A percentile compares a stretch with the other conserved stretches of the same genome.
Conservation (phyloP, 2,888 invertebrate species). For the Nephrotoma appendiculata region DNA sequence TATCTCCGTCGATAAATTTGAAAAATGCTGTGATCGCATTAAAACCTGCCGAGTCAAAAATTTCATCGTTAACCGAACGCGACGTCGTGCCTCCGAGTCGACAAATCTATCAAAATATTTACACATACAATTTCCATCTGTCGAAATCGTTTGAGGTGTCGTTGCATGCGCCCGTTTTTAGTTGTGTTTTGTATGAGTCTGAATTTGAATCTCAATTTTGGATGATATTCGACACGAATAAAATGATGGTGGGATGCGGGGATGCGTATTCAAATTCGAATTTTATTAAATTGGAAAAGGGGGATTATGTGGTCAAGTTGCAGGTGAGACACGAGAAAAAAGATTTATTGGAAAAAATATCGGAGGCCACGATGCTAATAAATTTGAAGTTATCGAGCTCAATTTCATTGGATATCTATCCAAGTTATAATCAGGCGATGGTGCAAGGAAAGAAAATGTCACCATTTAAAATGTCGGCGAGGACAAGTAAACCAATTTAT, state of each 20-base stretch:
- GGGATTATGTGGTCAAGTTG: slow-evolving; percentile 77
- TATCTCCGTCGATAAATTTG: slow-evolving; percentile 57
- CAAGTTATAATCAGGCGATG: slow-evolving; percentile 28
- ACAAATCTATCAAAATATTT: slow-evolving; percentile 80
- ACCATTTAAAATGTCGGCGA: slow-evolving; percentile 40
- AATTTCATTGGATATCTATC: slow-evolving; percentile 64
- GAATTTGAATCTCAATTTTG: slow-evolving; percentile 94
- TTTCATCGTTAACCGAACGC: slow-evolving; percentile 59
- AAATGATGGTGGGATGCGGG: slow-evolving; percentile 70
- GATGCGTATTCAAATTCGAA: slow-evolving; percentile 82
- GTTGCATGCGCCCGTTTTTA: slow-evolving; percentile 63
- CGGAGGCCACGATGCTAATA: slow-evolving; percentile 60
- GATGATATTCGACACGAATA: slow-evolving; percentile 88
- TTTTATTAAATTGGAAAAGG: slow-evolving; percentile 73
- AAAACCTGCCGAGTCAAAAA: slow-evolving; percentile 69
- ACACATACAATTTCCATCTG: slow-evolving; percentile 76
- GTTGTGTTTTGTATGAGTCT: slow-evolving; percentile 83
- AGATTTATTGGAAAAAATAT: slow-evolving; percentile 68
- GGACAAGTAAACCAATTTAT: slow-evolving; percentile 57
- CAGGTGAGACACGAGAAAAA: slow-evolving; percentile 79
- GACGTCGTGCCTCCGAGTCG: slow-evolving; percentile 77
- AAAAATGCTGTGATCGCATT: slow-evolving; percentile 60
- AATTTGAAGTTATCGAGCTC: slow-evolving; percentile 60
- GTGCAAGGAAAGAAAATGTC: slow-evolving; percentile 62
- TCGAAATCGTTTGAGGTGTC: slow-evolving; percentile 70